phyloP scores from a whole-genome alignment of 2,888 invertebrate genomes.

The Chromoteleia sp. region DNA sequence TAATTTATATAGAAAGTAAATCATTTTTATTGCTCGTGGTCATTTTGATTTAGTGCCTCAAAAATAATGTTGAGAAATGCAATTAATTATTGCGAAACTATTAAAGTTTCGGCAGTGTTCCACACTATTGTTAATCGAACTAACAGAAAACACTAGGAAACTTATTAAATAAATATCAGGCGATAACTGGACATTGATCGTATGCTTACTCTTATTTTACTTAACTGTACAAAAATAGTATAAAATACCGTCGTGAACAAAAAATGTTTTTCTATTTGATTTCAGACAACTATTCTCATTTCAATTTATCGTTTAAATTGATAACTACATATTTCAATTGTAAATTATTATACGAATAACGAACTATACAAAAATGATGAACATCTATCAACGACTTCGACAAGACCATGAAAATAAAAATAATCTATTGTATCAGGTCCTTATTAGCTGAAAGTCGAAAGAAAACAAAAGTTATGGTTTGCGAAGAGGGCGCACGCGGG shows the following conservation, averaged over 20 bases:
- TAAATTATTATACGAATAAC: background rate
- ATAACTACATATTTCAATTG: background rate
- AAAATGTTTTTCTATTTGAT: too few species aligned
- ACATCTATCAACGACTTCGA: background rate
- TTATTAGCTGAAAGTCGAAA: constrained; percentile 23
- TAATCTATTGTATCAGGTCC: constrained; percentile 12
- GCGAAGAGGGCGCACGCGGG: constrained; percentile 27
- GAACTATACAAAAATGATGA: background rate
- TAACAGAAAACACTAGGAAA: constrained; percentile 2
- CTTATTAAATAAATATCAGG: constrained; percentile 9
- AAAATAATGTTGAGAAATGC: constrained; percentile 7
- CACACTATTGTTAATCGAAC: background rate
- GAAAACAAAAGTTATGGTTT: constrained; percentile 1
- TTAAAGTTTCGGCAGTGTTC: constrained; percentile 16
- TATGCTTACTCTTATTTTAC: constrained; percentile 8
- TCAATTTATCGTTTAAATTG: too few species aligned
- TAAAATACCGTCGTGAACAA: too few species aligned
- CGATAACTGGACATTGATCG: constrained; percentile 7
- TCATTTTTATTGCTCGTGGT: constrained; percentile 18
- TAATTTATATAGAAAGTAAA: constrained; percentile 44
- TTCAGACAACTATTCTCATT: too few species aligned
- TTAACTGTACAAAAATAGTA: constrained; percentile 7
- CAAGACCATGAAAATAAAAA: constrained; percentile 1
- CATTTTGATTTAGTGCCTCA: constrained; percentile 10
- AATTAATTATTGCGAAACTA: constrained; percentile 7